Evolutionary conservation across 2,888 invertebrate species (phyloP).

Genomic region (Drosophila algonquin): DNA sequence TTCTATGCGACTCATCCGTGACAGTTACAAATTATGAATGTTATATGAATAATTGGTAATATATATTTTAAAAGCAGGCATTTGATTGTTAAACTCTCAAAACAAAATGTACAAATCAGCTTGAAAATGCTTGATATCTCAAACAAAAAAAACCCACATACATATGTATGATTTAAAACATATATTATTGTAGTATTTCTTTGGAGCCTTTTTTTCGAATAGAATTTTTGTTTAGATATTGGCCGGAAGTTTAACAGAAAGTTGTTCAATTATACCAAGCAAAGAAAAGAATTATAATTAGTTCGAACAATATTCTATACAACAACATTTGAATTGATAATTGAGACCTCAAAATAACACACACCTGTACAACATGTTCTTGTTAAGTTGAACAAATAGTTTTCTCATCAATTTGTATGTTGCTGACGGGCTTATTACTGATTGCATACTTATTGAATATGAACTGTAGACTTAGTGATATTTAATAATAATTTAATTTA

Average conservation of each 20-base stretch:
- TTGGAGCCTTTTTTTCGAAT: background rate
- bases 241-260: background rate
- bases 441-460: constrained; percentile 3
- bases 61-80: constrained; percentile 35
- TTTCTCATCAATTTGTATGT: background rate
- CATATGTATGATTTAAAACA: background rate
- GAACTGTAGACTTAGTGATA: constrained; percentile 14
- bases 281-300: no score
- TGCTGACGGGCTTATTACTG: constrained; percentile 3
- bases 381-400: background rate
- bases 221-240: constrained; percentile 1
- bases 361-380: background rate
- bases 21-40: constrained; percentile 35
- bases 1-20: constrained; percentile 21
- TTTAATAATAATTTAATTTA: background rate
- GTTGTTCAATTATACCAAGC: no score
- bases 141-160: constrained; percentile 2
- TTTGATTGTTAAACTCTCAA: constrained; percentile 29
- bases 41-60: constrained; percentile 43
- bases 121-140: constrained; percentile 14
- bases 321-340: background rate
- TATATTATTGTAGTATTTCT: background rate
- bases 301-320: no score
- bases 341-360: background rate
- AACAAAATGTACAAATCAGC: constrained; percentile 24